These are phyloP conservation scores for Gallirallus australis DNA, from an alignment of 2,797 vertebrate species.

Conservation along the genomic window DNA sequence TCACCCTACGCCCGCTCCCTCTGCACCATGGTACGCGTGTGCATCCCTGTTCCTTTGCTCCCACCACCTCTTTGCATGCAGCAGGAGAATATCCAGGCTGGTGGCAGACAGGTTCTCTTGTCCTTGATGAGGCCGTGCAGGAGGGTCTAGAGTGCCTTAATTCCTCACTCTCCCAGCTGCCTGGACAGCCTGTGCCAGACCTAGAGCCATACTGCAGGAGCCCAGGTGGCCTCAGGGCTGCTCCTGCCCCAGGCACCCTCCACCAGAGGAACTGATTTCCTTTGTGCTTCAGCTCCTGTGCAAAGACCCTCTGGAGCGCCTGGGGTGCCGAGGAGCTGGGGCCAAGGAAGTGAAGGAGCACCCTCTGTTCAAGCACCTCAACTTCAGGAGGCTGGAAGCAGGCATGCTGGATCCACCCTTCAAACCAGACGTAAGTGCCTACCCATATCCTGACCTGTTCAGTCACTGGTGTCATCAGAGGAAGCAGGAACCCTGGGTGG, in stretches of 20 bases:
- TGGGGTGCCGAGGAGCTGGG: constrained; percentile 88
- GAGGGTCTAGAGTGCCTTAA: not conserved
- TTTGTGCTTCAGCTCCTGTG: constrained; percentile 83
- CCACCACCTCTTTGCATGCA: rapidly evolving
- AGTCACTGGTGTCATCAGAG: not conserved
- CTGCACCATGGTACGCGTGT: constrained; percentile 87
- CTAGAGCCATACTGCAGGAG: not conserved
- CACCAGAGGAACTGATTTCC: not conserved
- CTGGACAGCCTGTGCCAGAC: rapidly evolving
- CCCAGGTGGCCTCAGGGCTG: not conserved
- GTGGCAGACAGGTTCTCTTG: not conserved
- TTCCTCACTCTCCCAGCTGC: not conserved
- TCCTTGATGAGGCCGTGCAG: not conserved
- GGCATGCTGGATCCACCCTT: constrained; percentile 94
- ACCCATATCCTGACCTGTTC: not conserved
- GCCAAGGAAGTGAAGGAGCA: constrained; percentile 93
- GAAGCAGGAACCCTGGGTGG: not conserved
- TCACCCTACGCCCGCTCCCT: constrained; percentile 88
- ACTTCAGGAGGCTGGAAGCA: constrained; percentile 95
- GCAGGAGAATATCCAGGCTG: not conserved
- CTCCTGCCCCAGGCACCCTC: not conserved
- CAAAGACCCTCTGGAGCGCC: constrained; percentile 90
- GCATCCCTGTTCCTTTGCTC: not conserved
- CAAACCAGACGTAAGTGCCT: constrained; percentile 90
- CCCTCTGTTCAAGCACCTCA: constrained; percentile 90